These are phyloP conservation scores for Rhagoletis zephyria DNA, from an alignment of 1,140 invertebrate genomes.

Conservation along the genomic window DNA sequence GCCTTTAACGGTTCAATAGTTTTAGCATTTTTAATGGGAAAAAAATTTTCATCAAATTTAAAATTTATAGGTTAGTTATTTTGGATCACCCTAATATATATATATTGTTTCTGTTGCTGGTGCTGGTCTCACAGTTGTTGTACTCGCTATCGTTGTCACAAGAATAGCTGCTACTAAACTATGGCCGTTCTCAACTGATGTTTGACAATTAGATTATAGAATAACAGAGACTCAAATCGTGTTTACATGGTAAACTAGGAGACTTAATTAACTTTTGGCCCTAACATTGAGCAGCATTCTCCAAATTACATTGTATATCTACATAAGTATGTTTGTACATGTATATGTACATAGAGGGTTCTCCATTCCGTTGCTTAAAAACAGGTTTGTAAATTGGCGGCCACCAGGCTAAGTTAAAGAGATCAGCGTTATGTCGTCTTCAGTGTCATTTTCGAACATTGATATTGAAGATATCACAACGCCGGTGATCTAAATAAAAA, in stretches of 20 bases:
- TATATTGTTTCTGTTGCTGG: not conserved
- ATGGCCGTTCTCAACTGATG: constrained; percentile 20
- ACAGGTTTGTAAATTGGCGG: too few relatives aligned
- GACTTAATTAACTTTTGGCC: constrained; percentile 56
- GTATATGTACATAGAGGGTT: not conserved
- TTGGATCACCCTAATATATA: not conserved
- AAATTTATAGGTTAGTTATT: too few relatives aligned
- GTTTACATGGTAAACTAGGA: constrained; percentile 55
- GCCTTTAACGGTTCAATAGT: too few relatives aligned
- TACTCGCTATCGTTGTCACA: not conserved
- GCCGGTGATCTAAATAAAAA: too few relatives aligned
- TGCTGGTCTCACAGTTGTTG: not conserved
- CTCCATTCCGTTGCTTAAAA: too few relatives aligned
- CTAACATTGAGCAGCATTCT: not conserved
- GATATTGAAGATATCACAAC: too few relatives aligned
- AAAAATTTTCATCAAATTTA: too few relatives aligned
- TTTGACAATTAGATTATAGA: constrained; percentile 58
- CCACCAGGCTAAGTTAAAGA: too few relatives aligned
- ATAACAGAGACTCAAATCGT: constrained; percentile 56
- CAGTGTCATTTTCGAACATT: too few relatives aligned
- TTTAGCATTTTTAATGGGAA: too few relatives aligned
- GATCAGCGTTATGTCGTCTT: too few relatives aligned
- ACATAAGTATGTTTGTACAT: not conserved
- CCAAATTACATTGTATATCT: not conserved
- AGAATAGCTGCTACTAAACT: not conserved